Percentiles rank a stretch among this genome's conserved stretches.
phyloP scores from a whole-genome alignment of 2,888 invertebrate genomes.

The Tiphia femorata region DNA sequence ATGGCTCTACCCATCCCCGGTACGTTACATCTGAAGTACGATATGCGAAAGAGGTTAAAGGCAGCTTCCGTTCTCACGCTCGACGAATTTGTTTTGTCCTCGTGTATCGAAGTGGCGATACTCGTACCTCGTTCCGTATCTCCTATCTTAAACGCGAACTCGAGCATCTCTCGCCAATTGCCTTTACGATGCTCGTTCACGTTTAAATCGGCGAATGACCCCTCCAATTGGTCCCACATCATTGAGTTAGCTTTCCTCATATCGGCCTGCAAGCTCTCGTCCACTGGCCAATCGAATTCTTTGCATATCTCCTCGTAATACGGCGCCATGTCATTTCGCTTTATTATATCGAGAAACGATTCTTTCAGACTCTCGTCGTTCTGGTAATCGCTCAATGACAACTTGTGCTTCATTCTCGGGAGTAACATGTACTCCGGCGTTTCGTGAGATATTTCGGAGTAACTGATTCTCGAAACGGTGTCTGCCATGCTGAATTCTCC shows the following conservation, averaged over 20 bases:
- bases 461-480: conserved; percentile 7
- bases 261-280: conserved; percentile 60
- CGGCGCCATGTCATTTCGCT: conserved; percentile 74
- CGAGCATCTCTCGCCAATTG: conserved; percentile 63
- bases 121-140: conserved; percentile 58
- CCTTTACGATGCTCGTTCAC: conserved; percentile 11
- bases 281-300: conserved; percentile 69
- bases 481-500: neutral
- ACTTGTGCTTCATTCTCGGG: conserved; percentile 73
- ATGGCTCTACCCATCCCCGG: conserved; percentile 40
- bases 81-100: conserved; percentile 59
- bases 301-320: conserved; percentile 74
- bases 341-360: conserved; percentile 70
- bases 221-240: conserved; percentile 47
- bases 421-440: conserved; percentile 51
- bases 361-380: conserved; percentile 68
- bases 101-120: conserved; percentile 56
- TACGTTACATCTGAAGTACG: conserved; percentile 57
- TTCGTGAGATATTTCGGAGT: conserved; percentile 12
- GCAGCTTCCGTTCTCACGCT: conserved; percentile 66
- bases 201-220: conserved; percentile 39
- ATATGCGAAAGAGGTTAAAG: conserved; percentile 66
- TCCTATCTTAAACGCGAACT: conserved; percentile 67
- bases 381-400: conserved; percentile 70
- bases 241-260: conserved; percentile 53